Base-by-base conservation (phyloP, 2,797 vertebrate species). In the Fringilla coelebs region DNA sequence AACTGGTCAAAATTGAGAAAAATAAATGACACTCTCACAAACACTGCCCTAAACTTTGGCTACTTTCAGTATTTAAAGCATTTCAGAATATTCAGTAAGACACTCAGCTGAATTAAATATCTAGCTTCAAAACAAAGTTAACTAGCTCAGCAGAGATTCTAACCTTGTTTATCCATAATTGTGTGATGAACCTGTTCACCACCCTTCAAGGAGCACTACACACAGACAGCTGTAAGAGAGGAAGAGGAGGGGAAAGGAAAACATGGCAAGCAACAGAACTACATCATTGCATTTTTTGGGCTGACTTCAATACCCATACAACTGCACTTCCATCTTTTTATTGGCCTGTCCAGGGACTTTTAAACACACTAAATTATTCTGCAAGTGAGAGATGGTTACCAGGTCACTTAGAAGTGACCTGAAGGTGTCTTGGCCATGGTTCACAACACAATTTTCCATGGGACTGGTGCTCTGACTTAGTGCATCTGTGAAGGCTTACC, bases 221-320 rank as follows among this genome's bases (percentile, higher is more conserved):
- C 14, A 17, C 0, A 52, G 31, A 0, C 3, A 55, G 20, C 20
- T 54, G 32, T 4, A 31, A 14, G 40, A 60, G 18, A 3, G 4
- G 36, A 79, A 82, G 20, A 26, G 26, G 2, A 49, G 5, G 61
- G 24, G 14, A 81, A 89, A 74, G n/a, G 13, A 55, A 67, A 85
- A 61, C 3, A 22, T 18, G 3, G 2, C 4, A 31, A 85, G 9
- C 12, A 43, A 12, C 0, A 0, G 17, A 52, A 66, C 4, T 12
- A 19, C 5, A 36, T 3, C 4, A 5, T 17, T 31, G 43, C 34
- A 17, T 25, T 5, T 3, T 61, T 52, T 13, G n/a, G 29, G 29
- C 24, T 66, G 36, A 54, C 40, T 75, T 77, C 46, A 51, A 11
- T 19, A n/a, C 8, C 17, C 5, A 0, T 3, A 20, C 43, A 60